Evolutionary conservation across 53 echinoderm and acorn worm species (phyloP), one percentile per base, ranked within the genome.

Genomic region (Holothuria leucospilota): DNA sequence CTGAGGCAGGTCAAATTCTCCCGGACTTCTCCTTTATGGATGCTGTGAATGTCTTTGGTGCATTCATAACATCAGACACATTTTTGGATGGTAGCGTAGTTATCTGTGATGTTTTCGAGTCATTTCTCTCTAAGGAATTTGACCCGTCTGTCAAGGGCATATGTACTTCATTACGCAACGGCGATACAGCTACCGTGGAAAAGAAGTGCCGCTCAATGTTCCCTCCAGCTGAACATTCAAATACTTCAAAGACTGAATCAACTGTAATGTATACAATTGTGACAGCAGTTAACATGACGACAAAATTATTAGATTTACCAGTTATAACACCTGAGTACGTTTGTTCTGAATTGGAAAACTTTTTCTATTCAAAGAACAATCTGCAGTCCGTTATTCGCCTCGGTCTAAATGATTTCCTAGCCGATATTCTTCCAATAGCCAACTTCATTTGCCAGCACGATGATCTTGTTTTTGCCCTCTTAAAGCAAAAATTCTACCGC

Each of bases 51-150:
- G 13, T 80, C 4, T 16, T 61, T 27, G 62, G 80, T 5, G 80
- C 80, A 21, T 61, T 80, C 21, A 8, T 60, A 13, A 24, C 38
- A 25, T 59, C 80, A 8, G 62, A 26, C 25, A 80, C 60, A 26
- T 14, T 80, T 28, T 14, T 20, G 8, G 61, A 80, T 30, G 80
- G 80, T 12, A 6, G 25, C 8, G 61, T 30, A 12, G 13, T 80
- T 18, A 8, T 80, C 26, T 80, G 80, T 30, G 13, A 27, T 2
- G 80, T 80, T 20, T 80, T 80, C 20, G 62, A 80, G 21, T 20
- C 59, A 16, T 80, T 80, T 21, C 21, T 61, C 2, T 21, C 21
- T 27, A 13, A 6, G 49, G 34, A 34, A 34, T 56, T 16, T 18
- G 61, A 58, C 13, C 20, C 20, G 7, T 0, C 24, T 29, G 39